Evolutionary conservation across 1,140 invertebrate species (phyloP).

Genomic region (Drosophila fuyamai): DNA sequence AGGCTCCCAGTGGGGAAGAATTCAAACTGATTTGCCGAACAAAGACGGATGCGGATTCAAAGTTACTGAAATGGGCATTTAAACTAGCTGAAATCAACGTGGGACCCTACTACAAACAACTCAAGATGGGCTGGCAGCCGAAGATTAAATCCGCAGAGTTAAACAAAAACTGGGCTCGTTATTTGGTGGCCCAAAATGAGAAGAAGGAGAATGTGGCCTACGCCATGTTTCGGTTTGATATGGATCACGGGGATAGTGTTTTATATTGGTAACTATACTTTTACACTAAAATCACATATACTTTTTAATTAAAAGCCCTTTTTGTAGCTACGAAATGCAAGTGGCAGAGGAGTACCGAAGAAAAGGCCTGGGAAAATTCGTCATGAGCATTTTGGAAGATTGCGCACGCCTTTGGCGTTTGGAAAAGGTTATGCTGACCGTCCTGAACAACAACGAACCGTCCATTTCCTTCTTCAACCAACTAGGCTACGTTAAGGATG

Average conservation of each 20-base stretch:
- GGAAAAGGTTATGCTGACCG: conserved; percentile 93
- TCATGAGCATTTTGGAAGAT: conserved; percentile 91
- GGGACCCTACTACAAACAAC: conserved; percentile 86
- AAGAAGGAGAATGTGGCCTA: conserved; percentile 87
- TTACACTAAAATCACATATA: not conserved
- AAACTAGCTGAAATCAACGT: conserved; percentile 89
- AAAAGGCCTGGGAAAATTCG: conserved; percentile 92
- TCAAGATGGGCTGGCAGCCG: conserved; percentile 88
- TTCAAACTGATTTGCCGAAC: conserved; percentile 71
- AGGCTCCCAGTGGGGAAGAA: conserved; percentile 47
- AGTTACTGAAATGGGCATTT: conserved; percentile 87
- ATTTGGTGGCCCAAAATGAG: conserved; percentile 86
- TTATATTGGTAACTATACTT: conserved; percentile 89
- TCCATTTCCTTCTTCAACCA: conserved; percentile 90
- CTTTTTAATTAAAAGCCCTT: not conserved
- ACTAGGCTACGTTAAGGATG: conserved; percentile 86
- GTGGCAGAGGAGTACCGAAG: conserved; percentile 88
- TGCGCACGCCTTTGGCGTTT: conserved; percentile 90
- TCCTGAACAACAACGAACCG: conserved; percentile 90
- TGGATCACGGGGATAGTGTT: conserved; percentile 91
- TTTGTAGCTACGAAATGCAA: conserved; percentile 92
- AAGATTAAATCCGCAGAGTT: conserved; percentile 88
- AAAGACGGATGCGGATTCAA: conserved; percentile 75
- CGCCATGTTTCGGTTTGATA: conserved; percentile 92
- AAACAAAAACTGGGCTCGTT: conserved; percentile 88